Evolutionary conservation across 2,888 invertebrate species (phyloP).

Genomic region (Ferdinandea cuprea): DNA sequence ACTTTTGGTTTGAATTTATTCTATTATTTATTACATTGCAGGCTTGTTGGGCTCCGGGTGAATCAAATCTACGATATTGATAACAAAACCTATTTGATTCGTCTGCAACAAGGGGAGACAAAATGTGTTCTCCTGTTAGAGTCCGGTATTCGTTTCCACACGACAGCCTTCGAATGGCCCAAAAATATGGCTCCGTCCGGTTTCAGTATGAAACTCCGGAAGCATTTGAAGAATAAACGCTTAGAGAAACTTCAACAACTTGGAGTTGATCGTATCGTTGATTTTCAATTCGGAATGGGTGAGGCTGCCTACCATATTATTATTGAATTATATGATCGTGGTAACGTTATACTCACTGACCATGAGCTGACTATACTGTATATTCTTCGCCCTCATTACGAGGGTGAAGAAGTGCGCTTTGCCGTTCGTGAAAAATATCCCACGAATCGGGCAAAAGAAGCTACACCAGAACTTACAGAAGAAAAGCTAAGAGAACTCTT

Average conservation of each 20-base stretch:
- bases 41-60: slow-evolving; percentile 95
- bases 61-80: slow-evolving; percentile 99
- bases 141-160: slow-evolving; percentile 96
- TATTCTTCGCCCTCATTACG: slow-evolving; percentile 95
- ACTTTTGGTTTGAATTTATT: slow-evolving; percentile 49
- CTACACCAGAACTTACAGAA: slow-evolving; percentile 82
- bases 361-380: slow-evolving; percentile 94
- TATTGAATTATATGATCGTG: slow-evolving; percentile 96
- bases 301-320: slow-evolving; percentile 98
- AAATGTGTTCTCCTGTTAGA: slow-evolving; percentile 95
- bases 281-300: slow-evolving; percentile 96
- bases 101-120: slow-evolving; percentile 92
- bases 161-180: slow-evolving; percentile 98
- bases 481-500: slow-evolving; percentile 86
- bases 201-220: slow-evolving; percentile 99
- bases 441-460: slow-evolving; percentile 88
- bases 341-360: slow-evolving; percentile 98
- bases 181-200: slow-evolving; percentile 97
- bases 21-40: slow-evolving; percentile 80
- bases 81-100: slow-evolving; percentile 96
- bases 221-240: slow-evolving; percentile 97
- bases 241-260: slow-evolving; percentile 93
- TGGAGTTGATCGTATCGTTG: slow-evolving; percentile 96
- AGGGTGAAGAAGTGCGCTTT: slow-evolving; percentile 94
- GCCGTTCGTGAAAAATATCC: slow-evolving; percentile 97